Base-by-base conservation (phyloP, 2,113 vertebrate genomes). In the Pavo muticus region DNA sequence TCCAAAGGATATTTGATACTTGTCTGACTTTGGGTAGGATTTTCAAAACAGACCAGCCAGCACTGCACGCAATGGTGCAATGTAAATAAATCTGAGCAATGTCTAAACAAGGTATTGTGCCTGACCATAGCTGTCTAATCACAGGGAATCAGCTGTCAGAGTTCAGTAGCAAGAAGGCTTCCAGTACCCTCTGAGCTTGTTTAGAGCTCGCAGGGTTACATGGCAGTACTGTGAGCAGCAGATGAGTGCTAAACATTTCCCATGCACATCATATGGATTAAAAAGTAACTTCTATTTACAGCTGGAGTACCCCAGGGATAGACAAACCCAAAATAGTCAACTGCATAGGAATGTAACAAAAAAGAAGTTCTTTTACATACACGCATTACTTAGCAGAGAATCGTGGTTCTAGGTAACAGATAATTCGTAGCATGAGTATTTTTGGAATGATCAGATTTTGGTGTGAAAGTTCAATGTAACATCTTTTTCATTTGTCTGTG, bases 1-100 rank as follows among this genome's bases (percentile, higher is more conserved):
- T 96, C 60, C 77, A 89, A 40, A 54, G 20, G 72, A 86, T 84
- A n/a, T 68, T 93, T 87, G 76, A 56, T 35, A 70, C 25, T 23
- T 32, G 32, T 72, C 44, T 94, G 78, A 93, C 40, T 74, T 56
- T 27, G 29, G 42, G 39, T 14, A 35, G 84, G 40, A 32, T 63
- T 95, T 93, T 94, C 57, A 82, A 87, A 93, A 76, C 27, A 45
- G 14, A 48, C 29, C n/a, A 73, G 19, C 52, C 25, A 76, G 39
- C 7, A 37, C 11, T 6, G 8, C 15, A 27, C 20, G 68, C 12
- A 4, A 0, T 32, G 29, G 59, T 60, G 24, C 4, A 44, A 69
- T 8, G 17, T 37, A 72, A 75, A 44, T 32, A 44, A 82, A 81
- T 37, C 6, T 32, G 45, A 79, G 27, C 68, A 6, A 14, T 80